Percentiles rank a stretch among this genome's conserved stretches.
phyloP scores from a whole-genome alignment of 1,140 invertebrate species.

The Arctopsyche grandis region DNA sequence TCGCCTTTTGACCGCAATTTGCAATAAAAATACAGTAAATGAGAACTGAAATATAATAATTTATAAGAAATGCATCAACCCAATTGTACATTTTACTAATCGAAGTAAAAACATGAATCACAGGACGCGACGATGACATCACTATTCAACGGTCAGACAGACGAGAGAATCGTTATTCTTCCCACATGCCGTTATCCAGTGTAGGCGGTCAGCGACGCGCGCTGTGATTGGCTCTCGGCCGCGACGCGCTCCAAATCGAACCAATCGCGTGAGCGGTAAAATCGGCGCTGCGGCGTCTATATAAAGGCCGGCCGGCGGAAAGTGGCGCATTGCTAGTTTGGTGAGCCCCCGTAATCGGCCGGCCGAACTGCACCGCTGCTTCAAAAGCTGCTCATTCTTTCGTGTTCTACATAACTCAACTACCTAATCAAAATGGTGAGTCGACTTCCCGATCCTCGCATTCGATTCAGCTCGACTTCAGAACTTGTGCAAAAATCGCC shows the following conservation, averaged over 20 bases:
- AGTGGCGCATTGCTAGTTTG: slow-evolving; percentile 3
- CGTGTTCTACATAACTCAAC: neutral
- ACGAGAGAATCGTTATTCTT: neutral
- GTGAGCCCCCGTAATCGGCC: slow-evolving; percentile 6
- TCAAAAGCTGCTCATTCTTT: neutral
- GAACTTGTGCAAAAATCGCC: neutral
- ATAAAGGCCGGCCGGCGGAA: slow-evolving; percentile 1
- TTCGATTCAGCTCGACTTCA: too few species aligned
- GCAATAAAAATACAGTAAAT: too few species aligned
- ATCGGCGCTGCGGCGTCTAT: neutral
- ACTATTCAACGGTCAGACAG: neutral
- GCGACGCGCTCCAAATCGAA: neutral
- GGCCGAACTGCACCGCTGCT: slow-evolving; percentile 24
- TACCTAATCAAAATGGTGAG: slow-evolving; percentile 24
- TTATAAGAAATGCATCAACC: neutral
- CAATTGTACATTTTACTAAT: neutral
- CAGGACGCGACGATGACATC: neutral
- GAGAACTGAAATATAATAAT: neutral
- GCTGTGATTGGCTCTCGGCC: neutral
- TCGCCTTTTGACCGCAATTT: too few species aligned
- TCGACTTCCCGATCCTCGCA: too few species aligned
- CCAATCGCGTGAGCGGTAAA: slow-evolving; percentile 26
- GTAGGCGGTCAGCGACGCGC: neutral
- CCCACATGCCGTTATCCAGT: slow-evolving; percentile 3
- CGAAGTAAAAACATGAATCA: neutral